Evolutionary conservation across 2,113 vertebrate species (phyloP).

Genomic region (Benthochromis sp.): DNA sequence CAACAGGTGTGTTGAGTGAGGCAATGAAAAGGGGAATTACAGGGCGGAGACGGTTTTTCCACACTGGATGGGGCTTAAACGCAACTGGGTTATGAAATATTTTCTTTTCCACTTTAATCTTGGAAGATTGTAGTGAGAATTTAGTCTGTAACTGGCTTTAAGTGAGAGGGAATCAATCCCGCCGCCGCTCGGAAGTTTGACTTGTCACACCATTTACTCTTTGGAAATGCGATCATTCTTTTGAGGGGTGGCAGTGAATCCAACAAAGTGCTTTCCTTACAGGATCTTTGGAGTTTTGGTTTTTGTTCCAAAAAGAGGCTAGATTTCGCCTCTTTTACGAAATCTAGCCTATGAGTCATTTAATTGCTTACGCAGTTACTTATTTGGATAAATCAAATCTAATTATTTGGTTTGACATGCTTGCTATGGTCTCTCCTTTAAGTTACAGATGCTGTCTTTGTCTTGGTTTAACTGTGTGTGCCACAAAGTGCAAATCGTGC

Average conservation of each 20-base stretch:
- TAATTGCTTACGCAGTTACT: not conserved
- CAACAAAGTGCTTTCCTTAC: conserved; percentile 42
- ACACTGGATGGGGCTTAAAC: not conserved
- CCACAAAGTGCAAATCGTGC: conserved; percentile 62
- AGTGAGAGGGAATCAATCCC: not conserved
- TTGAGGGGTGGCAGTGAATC: conserved; percentile 32
- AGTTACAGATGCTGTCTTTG: not conserved
- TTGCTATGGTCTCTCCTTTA: not conserved
- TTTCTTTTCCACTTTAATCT: not conserved
- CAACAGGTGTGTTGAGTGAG: not conserved
- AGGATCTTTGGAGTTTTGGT: conserved; percentile 38
- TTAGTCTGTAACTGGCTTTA: not conserved
- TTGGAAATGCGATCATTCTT: not conserved
- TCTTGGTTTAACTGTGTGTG: not conserved
- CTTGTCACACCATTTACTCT: not conserved
- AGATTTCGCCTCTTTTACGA: not conserved
- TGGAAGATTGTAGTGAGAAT: not conserved
- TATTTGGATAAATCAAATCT: not conserved
- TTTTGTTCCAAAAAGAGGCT: not conserved
- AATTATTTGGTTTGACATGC: conserved; percentile 1
- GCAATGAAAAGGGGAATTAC: not conserved
- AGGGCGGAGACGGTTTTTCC: not conserved
- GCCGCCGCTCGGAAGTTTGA: not conserved
- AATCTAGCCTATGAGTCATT: not conserved
- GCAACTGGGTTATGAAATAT: not conserved